A percentile compares a stretch with the other conserved stretches of the same genome.
Conservation (phyloP, 2,888 invertebrate genomes). For the Mechanitis mazaeus region DNA sequence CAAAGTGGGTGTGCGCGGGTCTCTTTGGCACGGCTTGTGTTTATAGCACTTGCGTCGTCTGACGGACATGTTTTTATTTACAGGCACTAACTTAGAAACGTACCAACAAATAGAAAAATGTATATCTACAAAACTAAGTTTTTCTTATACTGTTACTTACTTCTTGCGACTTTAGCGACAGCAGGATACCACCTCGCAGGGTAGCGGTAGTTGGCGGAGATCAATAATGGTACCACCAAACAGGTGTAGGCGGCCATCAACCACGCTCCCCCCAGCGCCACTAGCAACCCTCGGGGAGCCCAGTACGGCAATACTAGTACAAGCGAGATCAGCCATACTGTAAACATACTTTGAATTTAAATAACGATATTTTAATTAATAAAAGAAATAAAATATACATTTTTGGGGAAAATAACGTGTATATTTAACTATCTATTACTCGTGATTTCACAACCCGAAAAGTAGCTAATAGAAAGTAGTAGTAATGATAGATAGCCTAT, state of each 20-base stretch:
- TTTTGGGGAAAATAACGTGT: no score
- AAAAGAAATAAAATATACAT: no score
- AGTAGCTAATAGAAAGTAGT: no score
- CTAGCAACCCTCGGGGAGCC: constrained; percentile 77
- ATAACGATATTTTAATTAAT: no score
- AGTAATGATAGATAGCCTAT: no score
- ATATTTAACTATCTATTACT: no score
- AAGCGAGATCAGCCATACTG: constrained; percentile 82
- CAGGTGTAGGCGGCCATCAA: constrained; percentile 81
- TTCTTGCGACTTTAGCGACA: constrained; percentile 72
- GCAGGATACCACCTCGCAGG: constrained; percentile 79
- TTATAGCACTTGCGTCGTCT: constrained; percentile 15
- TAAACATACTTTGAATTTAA: constrained; percentile 31
- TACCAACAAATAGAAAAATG: constrained; percentile 1
- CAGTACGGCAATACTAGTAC: constrained; percentile 81
- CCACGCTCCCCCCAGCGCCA: constrained; percentile 78
- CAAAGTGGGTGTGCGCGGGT: constrained; percentile 48
- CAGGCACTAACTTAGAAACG: background rate
- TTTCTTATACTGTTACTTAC: constrained; percentile 49
- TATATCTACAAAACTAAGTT: background rate
- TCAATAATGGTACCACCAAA: constrained; percentile 80
- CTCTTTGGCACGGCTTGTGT: constrained; percentile 50
- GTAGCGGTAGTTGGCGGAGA: constrained; percentile 82
- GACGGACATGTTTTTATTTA: constrained; percentile 7
- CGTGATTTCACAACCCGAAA: no score